Evolutionary conservation across 2,888 invertebrate species (phyloP).

Genomic region (Hydrotaea cyrtoneurina): DNA sequence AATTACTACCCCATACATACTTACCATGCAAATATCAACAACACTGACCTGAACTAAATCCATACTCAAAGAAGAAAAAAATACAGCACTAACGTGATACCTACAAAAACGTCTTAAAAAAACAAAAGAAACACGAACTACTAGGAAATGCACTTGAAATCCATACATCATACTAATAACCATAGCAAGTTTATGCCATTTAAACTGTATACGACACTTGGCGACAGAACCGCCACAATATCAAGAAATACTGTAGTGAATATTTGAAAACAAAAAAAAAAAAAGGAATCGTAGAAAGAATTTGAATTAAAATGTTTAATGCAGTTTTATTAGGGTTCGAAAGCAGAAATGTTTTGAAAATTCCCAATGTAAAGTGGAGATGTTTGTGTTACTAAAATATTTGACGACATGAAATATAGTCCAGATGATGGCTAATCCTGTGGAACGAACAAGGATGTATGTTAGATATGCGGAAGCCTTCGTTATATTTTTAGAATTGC

Average conservation of each 20-base stretch:
- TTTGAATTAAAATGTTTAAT: neutral
- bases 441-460: no score
- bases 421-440: no score
- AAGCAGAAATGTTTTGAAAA: no score
- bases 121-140: neutral
- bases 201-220: neutral
- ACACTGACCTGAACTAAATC: slow-evolving; percentile 1
- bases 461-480: no score
- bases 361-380: no score
- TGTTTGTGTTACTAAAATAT: no score
- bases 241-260: neutral
- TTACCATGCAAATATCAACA: slow-evolving; percentile 9
- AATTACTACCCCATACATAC: neutral
- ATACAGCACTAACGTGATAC: neutral
- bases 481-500: no score
- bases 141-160: neutral
- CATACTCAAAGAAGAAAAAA: neutral
- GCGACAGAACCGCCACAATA: neutral
- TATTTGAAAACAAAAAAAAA: neutral
- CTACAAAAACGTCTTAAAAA: neutral
- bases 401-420: no score
- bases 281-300: no score
- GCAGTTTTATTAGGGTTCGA: neutral
- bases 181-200: neutral
- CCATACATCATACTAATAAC: neutral